Percentiles rank a stretch among this genome's conserved stretches.
These are phyloP conservation scores for Catocala fraxini DNA, from an alignment of 2,888 invertebrate genomes.

Conservation along the genomic window DNA sequence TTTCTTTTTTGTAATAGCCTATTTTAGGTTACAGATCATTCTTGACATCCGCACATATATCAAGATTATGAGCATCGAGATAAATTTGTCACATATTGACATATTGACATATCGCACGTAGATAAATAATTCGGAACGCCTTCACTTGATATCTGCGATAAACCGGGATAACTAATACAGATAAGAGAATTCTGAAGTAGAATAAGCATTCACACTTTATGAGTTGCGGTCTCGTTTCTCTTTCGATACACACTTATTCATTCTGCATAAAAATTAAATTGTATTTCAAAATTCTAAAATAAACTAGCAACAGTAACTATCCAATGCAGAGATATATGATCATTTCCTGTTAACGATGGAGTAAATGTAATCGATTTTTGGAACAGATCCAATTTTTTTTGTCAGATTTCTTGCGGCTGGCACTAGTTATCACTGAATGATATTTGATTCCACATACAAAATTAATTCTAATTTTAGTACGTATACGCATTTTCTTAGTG, in stretches of 20 bases:
- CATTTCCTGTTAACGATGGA: conserved; percentile 75
- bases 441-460: conserved; percentile 79
- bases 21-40: conserved; percentile 35
- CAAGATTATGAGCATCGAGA: conserved; percentile 61
- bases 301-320: conserved; percentile 52
- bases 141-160: conserved; percentile 63
- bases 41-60: conserved; percentile 45
- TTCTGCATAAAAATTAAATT: conserved; percentile 46
- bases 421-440: conserved; percentile 76
- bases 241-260: conserved; percentile 33
- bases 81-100: conserved; percentile 74
- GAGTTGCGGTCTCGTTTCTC: conserved; percentile 39
- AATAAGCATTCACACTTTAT: conserved; percentile 39
- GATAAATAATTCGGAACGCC: conserved; percentile 63
- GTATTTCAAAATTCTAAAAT: conserved; percentile 55
- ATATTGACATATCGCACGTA: conserved; percentile 77
- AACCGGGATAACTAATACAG: conserved; percentile 58
- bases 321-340: conserved; percentile 66
- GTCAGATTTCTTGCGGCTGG: conserved; percentile 72
- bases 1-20: conserved; percentile 9
- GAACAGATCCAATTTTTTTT: conserved; percentile 76
- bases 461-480: conserved; percentile 79
- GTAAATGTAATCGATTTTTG: conserved; percentile 84
- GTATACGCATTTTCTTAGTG: conserved; percentile 58
- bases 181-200: conserved; percentile 49